Percentiles rank a stretch among this genome's conserved stretches.
Evolutionary conservation across 2,113 vertebrate genomes (phyloP).

Genomic region (Limanda limanda): DNA sequence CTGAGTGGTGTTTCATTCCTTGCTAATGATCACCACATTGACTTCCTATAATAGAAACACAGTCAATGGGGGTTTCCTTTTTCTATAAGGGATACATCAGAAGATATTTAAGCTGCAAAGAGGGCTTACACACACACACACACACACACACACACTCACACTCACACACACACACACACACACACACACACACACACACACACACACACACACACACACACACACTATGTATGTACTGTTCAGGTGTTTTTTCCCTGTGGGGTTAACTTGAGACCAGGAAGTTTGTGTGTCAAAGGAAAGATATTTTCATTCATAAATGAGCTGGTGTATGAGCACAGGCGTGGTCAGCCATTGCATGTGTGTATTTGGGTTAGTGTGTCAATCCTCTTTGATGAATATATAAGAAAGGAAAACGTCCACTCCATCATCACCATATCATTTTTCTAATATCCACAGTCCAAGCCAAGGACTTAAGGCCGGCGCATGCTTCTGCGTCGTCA

Average conservation of each 20-base stretch:
- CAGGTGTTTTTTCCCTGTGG: constrained; percentile 26
- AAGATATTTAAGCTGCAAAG: constrained; percentile 56
- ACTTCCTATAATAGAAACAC: constrained; percentile 47
- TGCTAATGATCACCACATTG: constrained; percentile 55
- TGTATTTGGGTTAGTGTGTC: constrained; percentile 8
- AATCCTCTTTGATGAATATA: constrained; percentile 23
- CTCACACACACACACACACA: not conserved
- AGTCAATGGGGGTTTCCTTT: constrained; percentile 40
- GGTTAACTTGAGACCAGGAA: constrained; percentile 45
- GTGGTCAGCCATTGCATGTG: not conserved
- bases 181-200: constrained; percentile 1
- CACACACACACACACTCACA: constrained; percentile 2
- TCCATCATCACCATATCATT: constrained; percentile 30
- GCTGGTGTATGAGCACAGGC: constrained; percentile 27
- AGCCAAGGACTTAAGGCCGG: constrained; percentile 10
- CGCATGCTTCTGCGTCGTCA: no score
- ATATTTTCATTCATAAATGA: constrained; percentile 37
- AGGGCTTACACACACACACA: not conserved
- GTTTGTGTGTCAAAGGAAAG: constrained; percentile 40
- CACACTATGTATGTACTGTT: constrained; percentile 22
- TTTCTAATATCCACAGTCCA: constrained; percentile 5
- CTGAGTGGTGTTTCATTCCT: constrained; percentile 58
- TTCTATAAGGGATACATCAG: constrained; percentile 27
- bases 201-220: constrained; percentile 2
- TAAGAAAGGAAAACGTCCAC: constrained; percentile 8